Base-by-base conservation (phyloP, 2,113 vertebrate genomes). In the Todiramphus chloris region DNA sequence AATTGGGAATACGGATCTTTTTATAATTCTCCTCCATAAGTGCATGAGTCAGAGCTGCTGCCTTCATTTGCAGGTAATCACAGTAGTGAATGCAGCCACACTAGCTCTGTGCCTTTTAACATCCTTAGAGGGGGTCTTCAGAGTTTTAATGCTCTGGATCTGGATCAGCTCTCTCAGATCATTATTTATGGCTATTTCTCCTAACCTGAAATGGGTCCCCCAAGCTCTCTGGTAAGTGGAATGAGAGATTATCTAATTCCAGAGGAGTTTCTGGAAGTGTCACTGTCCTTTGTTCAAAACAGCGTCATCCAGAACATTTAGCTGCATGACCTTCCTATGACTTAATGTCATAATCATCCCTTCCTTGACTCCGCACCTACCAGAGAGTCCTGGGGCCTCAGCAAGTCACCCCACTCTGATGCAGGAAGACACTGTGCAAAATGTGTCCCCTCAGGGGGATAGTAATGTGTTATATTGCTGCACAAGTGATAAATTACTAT, bases 11-110 rank as follows among this genome's bases (percentile, higher is more conserved):
- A 92, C 80, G 69, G 74, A 64, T 84, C 90, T 94, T 83, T 93
- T 91, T 96, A 84, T 78, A 84, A 94, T 97, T 96, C 96, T 87
- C 44, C 90, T 92, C 95, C 94, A 92, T 72, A 84, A 96, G 69
- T 76, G 84, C 83, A 90, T 89, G 88, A 96, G 86, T 94, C 95
- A 97, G 89, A 96, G 89, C 90, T 93, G 95, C 89, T 79, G 77
- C 92, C 80, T 96, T 95, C 89, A 72, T 96, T 96, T 93, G 69
- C 90, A 84, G 80, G 94, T 97, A 95, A 97, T 97, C 80, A 84
- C 79, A 59, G 39, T 48, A 89, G 89, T 19, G 73, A 87, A 96
- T 96, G 96, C 94, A 93, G 72, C 56, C 74, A 56, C 94, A 76
- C 77, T 82, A 69, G 44, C 58, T 79, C 66, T 69, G 90, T 82